Evolutionary conservation across 2,113 vertebrate species (phyloP).

Genomic region (Etheostoma cragini): DNA sequence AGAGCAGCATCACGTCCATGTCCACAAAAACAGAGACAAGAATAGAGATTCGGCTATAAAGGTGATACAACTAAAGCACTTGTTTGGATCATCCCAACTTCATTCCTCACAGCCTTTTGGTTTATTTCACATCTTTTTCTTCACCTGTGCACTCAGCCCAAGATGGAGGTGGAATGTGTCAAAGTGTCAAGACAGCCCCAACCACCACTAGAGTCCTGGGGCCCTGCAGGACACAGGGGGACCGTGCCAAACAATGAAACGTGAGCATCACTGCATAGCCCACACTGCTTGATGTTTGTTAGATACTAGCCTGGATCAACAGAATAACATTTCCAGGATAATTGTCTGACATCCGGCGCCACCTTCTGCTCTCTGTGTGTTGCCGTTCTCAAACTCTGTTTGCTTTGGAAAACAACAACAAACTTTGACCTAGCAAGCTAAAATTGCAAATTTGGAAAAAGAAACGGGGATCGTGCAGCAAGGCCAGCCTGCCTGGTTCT

Average conservation of each 20-base stretch:
- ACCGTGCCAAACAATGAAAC: constrained; percentile 71
- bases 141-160: constrained; percentile 60
- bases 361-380: too few species aligned
- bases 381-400: too few species aligned
- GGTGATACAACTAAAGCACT: constrained; percentile 46
- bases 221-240: constrained; percentile 67
- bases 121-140: constrained; percentile 21
- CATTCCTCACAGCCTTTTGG: background rate
- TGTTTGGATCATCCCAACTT: background rate
- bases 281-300: background rate
- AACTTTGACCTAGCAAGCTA: too few species aligned
- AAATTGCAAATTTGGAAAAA: too few species aligned
- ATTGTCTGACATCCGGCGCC: too few species aligned
- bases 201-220: constrained; percentile 71
- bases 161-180: constrained; percentile 78
- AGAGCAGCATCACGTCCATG: constrained; percentile 63
- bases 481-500: too few species aligned
- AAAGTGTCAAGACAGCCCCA: constrained; percentile 73
- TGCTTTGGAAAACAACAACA: too few species aligned
- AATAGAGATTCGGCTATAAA: constrained; percentile 66
- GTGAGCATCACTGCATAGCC: constrained; percentile 63
- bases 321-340: too few species aligned
- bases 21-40: constrained; percentile 71
- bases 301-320: background rate
- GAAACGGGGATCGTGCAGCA: too few species aligned